Conservation (phyloP, 2,888 invertebrate species). For the Pristionchus arcanus region DNA sequence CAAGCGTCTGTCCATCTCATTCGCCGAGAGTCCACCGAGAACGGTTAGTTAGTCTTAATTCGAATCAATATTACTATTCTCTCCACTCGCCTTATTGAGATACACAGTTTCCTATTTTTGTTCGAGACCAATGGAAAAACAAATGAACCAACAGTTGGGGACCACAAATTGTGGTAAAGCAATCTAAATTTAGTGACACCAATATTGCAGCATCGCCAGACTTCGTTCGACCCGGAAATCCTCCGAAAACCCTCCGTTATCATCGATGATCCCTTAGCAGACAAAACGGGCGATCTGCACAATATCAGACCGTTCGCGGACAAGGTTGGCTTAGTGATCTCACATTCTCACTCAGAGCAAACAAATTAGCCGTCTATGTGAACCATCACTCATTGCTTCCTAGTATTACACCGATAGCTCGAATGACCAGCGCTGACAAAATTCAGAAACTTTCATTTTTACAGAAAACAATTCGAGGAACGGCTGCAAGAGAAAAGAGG, state of each 20-base stretch:
- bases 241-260: slow-evolving; percentile 39
- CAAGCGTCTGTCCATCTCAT: slow-evolving; percentile 26
- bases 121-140: too few relatives aligned
- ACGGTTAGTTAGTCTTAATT: background rate
- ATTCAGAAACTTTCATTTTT: background rate
- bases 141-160: too few relatives aligned
- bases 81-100: too few relatives aligned
- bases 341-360: too few relatives aligned
- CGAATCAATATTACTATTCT: background rate
- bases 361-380: too few relatives aligned
- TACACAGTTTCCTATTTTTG: too few relatives aligned
- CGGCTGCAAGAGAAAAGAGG: slow-evolving; percentile 37
- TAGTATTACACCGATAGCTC: too few relatives aligned
- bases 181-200: too few relatives aligned
- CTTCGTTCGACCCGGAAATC: slow-evolving; percentile 47
- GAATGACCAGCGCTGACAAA: too few relatives aligned
- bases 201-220: slow-evolving; percentile 41
- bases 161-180: too few relatives aligned
- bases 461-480: slow-evolving; percentile 16
- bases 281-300: background rate
- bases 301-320: slow-evolving; percentile 23
- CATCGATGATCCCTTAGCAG: slow-evolving; percentile 7
- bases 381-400: too few relatives aligned
- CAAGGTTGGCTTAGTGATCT: background rate
- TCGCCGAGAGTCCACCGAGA: slow-evolving; percentile 29